Evolutionary conservation across 2,888 invertebrate genomes (phyloP).

Genomic region (Parelbella ahira): DNA sequence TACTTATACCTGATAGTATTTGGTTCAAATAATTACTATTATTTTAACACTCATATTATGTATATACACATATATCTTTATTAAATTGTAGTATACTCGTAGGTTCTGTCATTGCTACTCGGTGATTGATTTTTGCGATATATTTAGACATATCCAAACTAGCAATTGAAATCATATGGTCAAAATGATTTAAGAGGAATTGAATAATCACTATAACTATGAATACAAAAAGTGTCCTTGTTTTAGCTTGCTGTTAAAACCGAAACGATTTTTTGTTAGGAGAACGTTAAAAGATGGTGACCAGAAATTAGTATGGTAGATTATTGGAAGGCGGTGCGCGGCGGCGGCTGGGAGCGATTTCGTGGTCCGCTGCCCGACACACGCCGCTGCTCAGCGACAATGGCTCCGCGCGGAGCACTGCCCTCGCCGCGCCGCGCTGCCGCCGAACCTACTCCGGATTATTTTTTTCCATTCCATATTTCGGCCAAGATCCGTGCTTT

Average conservation of each 20-base stretch:
- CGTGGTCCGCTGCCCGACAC: conserved; percentile 70
- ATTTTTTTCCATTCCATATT: conserved; percentile 63
- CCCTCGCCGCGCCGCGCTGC: conserved; percentile 44
- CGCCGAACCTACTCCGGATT: conserved; percentile 36
- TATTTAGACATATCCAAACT: no score
- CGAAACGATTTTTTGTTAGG: conserved; percentile 4
- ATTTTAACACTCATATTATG: no score
- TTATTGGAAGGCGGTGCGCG: conserved; percentile 31
- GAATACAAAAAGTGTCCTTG: conserved; percentile 1
- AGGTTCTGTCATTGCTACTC: no score
- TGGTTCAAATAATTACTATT: no score
- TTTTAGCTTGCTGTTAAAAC: conserved; percentile 6
- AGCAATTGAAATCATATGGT: no score
- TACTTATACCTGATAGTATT: no score
- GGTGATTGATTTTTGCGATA: no score
- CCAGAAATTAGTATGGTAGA: conserved; percentile 23
- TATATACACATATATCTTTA: no score
- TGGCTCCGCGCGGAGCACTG: conserved; percentile 59
- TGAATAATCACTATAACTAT: no score
- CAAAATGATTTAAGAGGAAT: no score
- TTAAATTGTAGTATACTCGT: no score
- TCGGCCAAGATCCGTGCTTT: conserved; percentile 35
- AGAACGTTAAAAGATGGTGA: conserved; percentile 17
- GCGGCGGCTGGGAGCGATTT: conserved; percentile 62
- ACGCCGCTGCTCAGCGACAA: conserved; percentile 71